Percentiles rank a stretch among this genome's conserved stretches.
These are phyloP conservation scores for Ptyas mucosa DNA, from an alignment of 2,113 vertebrate species.

Conservation along the genomic window DNA sequence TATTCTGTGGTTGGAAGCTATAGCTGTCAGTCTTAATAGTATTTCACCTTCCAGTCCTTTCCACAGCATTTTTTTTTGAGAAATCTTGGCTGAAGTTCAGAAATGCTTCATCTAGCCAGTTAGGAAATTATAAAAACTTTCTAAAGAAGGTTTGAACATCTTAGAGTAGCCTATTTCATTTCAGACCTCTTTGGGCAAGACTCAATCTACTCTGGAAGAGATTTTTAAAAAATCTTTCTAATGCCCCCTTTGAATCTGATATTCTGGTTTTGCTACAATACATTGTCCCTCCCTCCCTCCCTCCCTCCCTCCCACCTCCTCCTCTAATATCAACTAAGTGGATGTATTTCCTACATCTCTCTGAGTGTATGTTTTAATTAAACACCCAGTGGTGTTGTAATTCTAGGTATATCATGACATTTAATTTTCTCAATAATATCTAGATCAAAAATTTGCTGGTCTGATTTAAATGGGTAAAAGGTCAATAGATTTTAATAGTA, in stretches of 20 bases:
- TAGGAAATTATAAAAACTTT: not conserved
- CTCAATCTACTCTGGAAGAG: not conserved
- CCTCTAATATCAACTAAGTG: not conserved
- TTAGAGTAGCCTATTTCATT: not conserved
- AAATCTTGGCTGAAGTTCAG: not conserved
- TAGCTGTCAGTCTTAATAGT: not conserved
- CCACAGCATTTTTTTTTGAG: not conserved
- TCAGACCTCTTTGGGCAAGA: not conserved
- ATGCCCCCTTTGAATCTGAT: not conserved
- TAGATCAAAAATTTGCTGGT: conserved; percentile 66
- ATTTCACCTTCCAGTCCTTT: not conserved
- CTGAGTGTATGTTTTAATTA: conserved; percentile 7
- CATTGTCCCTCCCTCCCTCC: not conserved
- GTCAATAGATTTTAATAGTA: conserved; percentile 56
- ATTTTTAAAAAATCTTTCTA: not conserved
- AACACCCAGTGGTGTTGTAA: conserved; percentile 29
- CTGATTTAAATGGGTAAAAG: conserved; percentile 46
- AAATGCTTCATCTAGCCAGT: not conserved
- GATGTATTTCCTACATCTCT: not conserved
- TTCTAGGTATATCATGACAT: conserved; percentile 24
- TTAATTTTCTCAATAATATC: conserved; percentile 55
- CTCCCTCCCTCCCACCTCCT: not conserved
- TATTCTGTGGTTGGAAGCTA: not conserved
- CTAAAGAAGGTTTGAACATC: not conserved
- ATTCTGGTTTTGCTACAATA: not conserved